phyloP scores from a whole-genome alignment of 2,113 vertebrate species.

The Bos taurus region ARS-UCD2.0 NC_037334.1:53257501-53258000 shows the following conservation, averaged over 20 bases:
- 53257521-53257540: conserved; percentile 11
- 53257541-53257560: background rate
- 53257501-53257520: conserved; percentile 48
- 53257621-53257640: background rate
- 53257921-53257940: background rate
- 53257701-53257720: background rate
- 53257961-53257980: background rate
- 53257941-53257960: background rate
- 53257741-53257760: background rate
- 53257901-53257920: background rate
- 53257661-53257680: background rate
- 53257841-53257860: background rate
- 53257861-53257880: background rate
- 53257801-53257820: background rate
- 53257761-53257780: background rate
- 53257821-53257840: background rate
- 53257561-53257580: background rate
- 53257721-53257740: background rate
- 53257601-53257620: background rate
- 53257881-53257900: background rate
- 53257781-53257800: background rate
- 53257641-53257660: background rate
- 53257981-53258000: background rate
- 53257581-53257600: background rate
- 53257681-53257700: background rate